phyloP scores from a whole-genome alignment of 2,888 invertebrate genomes.

The Cephonodes hylas region DNA sequence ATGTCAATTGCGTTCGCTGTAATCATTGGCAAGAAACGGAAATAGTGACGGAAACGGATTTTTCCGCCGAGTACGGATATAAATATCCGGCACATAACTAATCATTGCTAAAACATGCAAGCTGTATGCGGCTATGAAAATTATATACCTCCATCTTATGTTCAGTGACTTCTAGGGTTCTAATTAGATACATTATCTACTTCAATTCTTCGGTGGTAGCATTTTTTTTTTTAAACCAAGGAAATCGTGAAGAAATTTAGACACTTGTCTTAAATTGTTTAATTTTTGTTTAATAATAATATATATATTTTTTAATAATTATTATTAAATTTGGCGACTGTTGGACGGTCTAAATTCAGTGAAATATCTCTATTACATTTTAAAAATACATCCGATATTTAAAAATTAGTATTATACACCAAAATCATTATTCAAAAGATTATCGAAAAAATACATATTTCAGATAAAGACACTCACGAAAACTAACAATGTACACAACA shows the following conservation, averaged over 20 bases:
- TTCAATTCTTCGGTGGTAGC: too few species aligned
- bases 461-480: neutral
- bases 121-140: neutral
- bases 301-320: too few species aligned
- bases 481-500: constrained; percentile 24
- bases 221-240: too few species aligned
- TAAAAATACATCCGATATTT: neutral
- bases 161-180: neutral
- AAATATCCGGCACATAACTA: neutral
- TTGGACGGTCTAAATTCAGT: too few species aligned
- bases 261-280: too few species aligned
- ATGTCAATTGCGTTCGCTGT: neutral
- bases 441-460: too few species aligned
- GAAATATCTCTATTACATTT: too few species aligned
- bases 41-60: neutral
- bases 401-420: neutral
- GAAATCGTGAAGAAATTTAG: too few species aligned
- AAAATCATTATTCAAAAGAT: too few species aligned
- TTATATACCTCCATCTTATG: neutral
- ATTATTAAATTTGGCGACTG: too few species aligned
- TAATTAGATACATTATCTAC: neutral
- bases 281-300: too few species aligned
- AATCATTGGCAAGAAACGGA: neutral
- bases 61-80: neutral
- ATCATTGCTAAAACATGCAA: neutral